Base-by-base conservation (phyloP, 2,113 vertebrate genomes). In the Axis porcinus region DNA sequence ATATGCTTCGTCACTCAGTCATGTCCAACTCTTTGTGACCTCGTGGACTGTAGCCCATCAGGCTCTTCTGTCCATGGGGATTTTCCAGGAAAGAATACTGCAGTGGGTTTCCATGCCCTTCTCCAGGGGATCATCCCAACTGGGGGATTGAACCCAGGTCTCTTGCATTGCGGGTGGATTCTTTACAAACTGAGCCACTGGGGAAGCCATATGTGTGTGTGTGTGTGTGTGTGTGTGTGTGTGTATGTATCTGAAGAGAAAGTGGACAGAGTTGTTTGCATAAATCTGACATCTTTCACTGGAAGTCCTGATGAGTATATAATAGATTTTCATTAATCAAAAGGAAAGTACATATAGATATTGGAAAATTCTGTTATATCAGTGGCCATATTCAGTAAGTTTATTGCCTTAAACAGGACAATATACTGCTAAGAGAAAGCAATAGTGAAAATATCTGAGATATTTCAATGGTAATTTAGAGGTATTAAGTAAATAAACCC, bases 1-100 rank as follows among this genome's bases (percentile, higher is more conserved):
- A 23, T 9, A 16, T 10, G 8, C 17, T n/a, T 19, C 8, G 2
- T 19, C 0, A 0, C 62, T 67, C 33, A n/a, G 2, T 67, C 16
- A 67, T 67, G 16, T 67, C 33, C 33, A 67, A 19, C 33, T 67
- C 64, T 67, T 67, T 67, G 16, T 5, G 33, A 67, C 64, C 2
- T 67, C 64, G 10, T n/a, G 64, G 33, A 67, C 33, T 67, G 64
- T n/a, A 67, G 33, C 33, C 64, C 16, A 67, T 16, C 33, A 67
- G 64, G 64, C 33, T n/a, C 33, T n/a, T 67, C 33, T 5, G 16
- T n/a, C 33, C 64, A 19, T 67, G 33, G 4, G 16, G 16, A n/a
- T 10, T 67, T n/a, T 19, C 64, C 7, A 19, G 62, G 62, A 67
- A 67, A 67, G 64, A 67, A n/a, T n/a, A 67, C 64, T 19, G 16